Evolutionary conservation across 1,140 invertebrate genomes (phyloP), one percentile per base, ranked within the genome.

Genomic region (Meteorus sp.): DNA sequence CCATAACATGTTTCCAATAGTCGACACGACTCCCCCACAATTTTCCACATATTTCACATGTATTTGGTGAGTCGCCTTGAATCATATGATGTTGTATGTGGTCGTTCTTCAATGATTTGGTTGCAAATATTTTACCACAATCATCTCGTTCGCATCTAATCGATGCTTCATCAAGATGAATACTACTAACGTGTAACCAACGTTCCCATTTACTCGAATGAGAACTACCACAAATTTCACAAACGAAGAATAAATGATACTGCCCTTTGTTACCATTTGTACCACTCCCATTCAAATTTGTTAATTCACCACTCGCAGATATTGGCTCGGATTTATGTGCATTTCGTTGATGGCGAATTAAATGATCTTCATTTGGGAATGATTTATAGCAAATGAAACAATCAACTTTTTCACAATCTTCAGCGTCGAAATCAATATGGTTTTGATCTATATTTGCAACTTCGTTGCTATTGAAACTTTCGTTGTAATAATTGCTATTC

Each of bases 1-100:
- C 82, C 82, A 83, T 83, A 19, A 83, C 80, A 17, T 84, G 82
- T 59, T 83, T 84, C 77, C 82, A 84, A 60, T 82, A 84, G 62
- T 83, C 82, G 1, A 82, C 81, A 27, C 81, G 74, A 43, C 78
- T 81, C n/a, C 79, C 76, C 82, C 82, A 84, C 9, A 84, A 59
- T 64, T 83, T 82, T 0, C 82, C 82, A 56, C 83, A 84, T 20
- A 84, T 78, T 45, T 81, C 78, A 60, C 79, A 81, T 0, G 78
- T 79, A 33, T 81, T 81, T 0, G 79, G 79, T 0, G 74, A 77
- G 15, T 70, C 66, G 3, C 82, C 82, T 61, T 84, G 82, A 1
- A 79, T 64, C 22, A 74, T 57, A 43, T 84, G 82, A 62, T 84
- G 81, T 27, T 78, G 75, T 3, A 54, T 48, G 48, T 84, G 83